phyloP scores from a whole-genome alignment of 2,113 vertebrate genomes.

The Siniperca knerii region DNA sequence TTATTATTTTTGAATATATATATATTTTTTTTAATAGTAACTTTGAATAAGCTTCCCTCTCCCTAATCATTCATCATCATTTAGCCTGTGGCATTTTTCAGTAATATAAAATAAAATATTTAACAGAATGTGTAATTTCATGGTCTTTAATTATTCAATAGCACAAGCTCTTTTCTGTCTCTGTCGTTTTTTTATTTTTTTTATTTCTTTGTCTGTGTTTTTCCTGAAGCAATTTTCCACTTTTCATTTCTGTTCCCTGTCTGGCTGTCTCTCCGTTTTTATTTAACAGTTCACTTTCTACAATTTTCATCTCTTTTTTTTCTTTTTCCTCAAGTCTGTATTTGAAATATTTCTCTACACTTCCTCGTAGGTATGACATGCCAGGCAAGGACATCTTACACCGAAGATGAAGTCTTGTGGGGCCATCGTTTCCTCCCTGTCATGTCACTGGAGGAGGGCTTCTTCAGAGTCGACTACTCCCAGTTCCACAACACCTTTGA shows the following conservation, averaged over 20 bases:
- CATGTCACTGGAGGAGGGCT: constrained; percentile 93
- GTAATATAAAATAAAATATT: constrained; percentile 56
- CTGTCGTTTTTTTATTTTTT: not conserved
- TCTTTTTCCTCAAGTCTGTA: constrained; percentile 1
- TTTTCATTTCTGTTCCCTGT: constrained; percentile 29
- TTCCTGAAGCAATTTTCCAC: constrained; percentile 26
- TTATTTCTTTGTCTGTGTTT: constrained; percentile 26
- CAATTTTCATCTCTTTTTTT: not conserved
- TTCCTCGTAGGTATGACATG: constrained; percentile 89
- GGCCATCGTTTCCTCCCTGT: constrained; percentile 92
- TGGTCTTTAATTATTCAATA: constrained; percentile 69
- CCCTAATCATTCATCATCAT: constrained; percentile 18
- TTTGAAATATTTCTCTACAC: constrained; percentile 17
- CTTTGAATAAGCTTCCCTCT: constrained; percentile 9
- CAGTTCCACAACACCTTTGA: constrained; percentile 92
- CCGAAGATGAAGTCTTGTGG: constrained; percentile 93
- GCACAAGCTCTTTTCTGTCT: constrained; percentile 26
- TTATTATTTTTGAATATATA: not conserved
- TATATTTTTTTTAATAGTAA: not conserved
- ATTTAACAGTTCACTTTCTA: constrained; percentile 16
- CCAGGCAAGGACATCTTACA: constrained; percentile 92
- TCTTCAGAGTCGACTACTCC: constrained; percentile 92
- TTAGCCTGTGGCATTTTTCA: constrained; percentile 38
- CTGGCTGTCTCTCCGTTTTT: constrained; percentile 22
- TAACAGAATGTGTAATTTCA: constrained; percentile 67